Conservation (phyloP, 2,113 vertebrate genomes). For the Esox niger region DNA sequence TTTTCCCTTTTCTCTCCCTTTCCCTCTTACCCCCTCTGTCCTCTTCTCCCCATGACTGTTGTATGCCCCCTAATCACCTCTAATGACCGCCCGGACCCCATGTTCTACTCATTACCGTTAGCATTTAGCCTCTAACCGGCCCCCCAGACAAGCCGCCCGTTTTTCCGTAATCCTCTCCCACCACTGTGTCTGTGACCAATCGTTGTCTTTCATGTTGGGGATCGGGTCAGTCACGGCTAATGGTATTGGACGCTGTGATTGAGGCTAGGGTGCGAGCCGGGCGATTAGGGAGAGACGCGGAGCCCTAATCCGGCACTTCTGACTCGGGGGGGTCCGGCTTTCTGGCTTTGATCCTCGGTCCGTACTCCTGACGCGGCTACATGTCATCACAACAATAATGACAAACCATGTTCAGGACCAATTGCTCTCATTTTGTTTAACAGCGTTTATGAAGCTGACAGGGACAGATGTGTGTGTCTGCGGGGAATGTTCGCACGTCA, state of each 20-base stretch:
- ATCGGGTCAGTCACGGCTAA: constrained; percentile 60
- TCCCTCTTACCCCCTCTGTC: no score
- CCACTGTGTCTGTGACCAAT: constrained; percentile 64
- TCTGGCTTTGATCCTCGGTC: constrained; percentile 2
- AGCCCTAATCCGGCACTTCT: constrained; percentile 28
- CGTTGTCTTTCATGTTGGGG: constrained; percentile 52
- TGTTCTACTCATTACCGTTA: constrained; percentile 19
- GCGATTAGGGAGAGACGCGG: constrained; percentile 45
- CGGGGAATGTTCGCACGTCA: background rate
- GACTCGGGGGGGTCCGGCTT: background rate
- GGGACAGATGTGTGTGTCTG: background rate
- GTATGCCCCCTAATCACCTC: constrained; percentile 6
- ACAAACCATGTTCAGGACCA: background rate
- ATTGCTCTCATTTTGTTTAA: background rate
- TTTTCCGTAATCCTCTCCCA: constrained; percentile 64
- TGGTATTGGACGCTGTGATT: constrained; percentile 56
- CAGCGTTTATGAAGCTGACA: background rate
- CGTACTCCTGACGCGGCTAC: constrained; percentile 3
- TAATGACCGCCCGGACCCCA: constrained; percentile 13
- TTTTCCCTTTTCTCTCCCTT: no score
- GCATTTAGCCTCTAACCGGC: constrained; percentile 4
- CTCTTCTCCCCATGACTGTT: background rate
- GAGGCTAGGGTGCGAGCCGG: constrained; percentile 44
- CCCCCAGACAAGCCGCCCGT: constrained; percentile 46
- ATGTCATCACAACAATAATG: no score